These are phyloP conservation scores for Hypothenemus hampei DNA, from an alignment of 1,140 invertebrate species.

Conservation along the genomic window DNA sequence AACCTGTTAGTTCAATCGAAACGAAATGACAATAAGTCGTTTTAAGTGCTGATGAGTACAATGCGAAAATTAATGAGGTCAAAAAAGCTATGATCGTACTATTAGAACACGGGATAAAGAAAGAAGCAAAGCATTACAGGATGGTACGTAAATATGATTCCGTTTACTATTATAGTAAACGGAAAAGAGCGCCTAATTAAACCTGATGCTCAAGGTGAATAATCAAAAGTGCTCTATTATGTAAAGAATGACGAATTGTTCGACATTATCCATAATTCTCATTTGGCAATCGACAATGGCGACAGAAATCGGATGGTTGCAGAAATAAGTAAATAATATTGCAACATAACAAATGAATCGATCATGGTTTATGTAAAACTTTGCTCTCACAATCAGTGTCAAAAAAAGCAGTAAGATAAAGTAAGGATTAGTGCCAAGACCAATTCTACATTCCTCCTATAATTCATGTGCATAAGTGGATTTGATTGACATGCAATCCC, in stretches of 20 bases:
- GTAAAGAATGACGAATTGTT: not conserved
- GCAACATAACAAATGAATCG: not conserved
- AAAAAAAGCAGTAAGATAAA: not conserved
- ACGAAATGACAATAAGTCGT: not conserved
- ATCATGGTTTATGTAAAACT: not conserved
- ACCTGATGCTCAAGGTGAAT: not conserved
- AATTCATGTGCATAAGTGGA: not conserved
- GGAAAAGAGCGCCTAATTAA: constrained; percentile 9
- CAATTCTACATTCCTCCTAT: not conserved
- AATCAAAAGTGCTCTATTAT: not conserved
- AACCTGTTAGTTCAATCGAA: too few species aligned
- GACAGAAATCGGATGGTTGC: not conserved
- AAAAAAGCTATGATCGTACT: not conserved
- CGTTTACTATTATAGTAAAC: constrained; percentile 9
- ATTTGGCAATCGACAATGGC: not conserved
- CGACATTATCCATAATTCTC: not conserved
- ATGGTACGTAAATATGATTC: constrained; percentile 7
- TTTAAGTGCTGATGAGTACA: not conserved
- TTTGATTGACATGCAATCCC: not conserved
- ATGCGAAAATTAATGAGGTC: not conserved
- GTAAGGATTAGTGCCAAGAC: not conserved
- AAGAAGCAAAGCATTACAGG: constrained; percentile 12
- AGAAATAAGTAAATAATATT: not conserved
- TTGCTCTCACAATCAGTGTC: not conserved
- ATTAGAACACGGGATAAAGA: not conserved